A percentile compares a stretch with the other conserved stretches of the same genome.
Conservation (phyloP, 1,140 invertebrate species). For the Diorhabda carinulata region DNA sequence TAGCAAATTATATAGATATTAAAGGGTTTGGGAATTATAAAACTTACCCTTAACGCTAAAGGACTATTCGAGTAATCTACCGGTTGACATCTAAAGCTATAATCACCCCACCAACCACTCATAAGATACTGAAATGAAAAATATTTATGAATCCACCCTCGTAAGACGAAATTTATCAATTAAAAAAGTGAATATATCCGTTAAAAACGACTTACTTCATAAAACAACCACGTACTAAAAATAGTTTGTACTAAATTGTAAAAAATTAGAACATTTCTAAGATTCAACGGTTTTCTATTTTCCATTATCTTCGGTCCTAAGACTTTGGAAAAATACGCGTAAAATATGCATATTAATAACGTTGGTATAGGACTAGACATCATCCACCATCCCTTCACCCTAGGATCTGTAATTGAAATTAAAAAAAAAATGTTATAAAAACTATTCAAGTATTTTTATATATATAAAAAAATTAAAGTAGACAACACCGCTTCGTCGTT, state of each 20-base stretch:
- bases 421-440: too few relatives aligned
- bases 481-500: too few relatives aligned
- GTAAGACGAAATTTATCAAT: background rate
- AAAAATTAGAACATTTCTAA: slow-evolving; percentile 73
- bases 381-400: slow-evolving; percentile 86
- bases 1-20: slow-evolving; percentile 24
- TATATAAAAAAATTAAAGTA: too few relatives aligned
- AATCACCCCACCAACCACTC: slow-evolving; percentile 81
- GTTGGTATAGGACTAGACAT: slow-evolving; percentile 90
- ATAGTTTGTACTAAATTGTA: slow-evolving; percentile 89
- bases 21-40: background rate
- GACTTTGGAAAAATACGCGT: slow-evolving; percentile 79
- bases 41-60: slow-evolving; percentile 77
- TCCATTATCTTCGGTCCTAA: slow-evolving; percentile 86
- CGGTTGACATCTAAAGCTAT: slow-evolving; percentile 90
- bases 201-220: slow-evolving; percentile 63
- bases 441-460: too few relatives aligned
- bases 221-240: slow-evolving; percentile 89
- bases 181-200: background rate
- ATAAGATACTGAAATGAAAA: slow-evolving; percentile 66
- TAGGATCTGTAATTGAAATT: slow-evolving; percentile 67
- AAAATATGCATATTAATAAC: slow-evolving; percentile 74
- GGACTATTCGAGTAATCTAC: slow-evolving; percentile 85
- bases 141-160: background rate
- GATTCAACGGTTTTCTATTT: slow-evolving; percentile 82